Base-by-base conservation (phyloP, 2,888 invertebrate genomes). In the Noctua fimbriata region DNA sequence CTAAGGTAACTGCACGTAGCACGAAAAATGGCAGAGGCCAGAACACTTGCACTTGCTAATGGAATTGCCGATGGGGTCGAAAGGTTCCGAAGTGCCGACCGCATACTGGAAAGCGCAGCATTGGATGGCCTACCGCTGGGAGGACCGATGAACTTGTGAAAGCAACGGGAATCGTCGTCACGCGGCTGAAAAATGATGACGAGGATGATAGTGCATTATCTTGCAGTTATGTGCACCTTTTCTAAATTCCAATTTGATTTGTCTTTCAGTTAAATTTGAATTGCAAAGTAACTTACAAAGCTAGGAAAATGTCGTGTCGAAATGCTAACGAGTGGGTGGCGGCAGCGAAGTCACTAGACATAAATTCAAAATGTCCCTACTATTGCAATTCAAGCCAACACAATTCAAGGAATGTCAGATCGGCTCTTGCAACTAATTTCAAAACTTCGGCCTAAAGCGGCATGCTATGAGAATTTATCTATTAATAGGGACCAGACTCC, bases 401-500 rank as follows among this genome's bases (percentile, higher is more conserved):
- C 28, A 44, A 82, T 82, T 65, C 41, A 28, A 67, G 28, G 28
- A 60, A 71, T 74, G n/a, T 55, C 36, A 9, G 32, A 52, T 21
- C 47, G 21, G 44, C 58, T 73, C 36, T 81, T 52, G 70, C 83
- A 72, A 73, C 52, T 60, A 28, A 55, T 83, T 77, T 41, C 49
- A 41, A 83, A 78, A 63, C 41, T 21, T 1, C 47, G 18, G 24
- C 49, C 36, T 18, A 71, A 63, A 78, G 36, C 32, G 47, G 49
- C 47, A 12, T 36, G 41, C 28, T 44, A 32, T 49, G 67, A 55
- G 71, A 69, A 67, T 55, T 21, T 52, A n/a, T 66, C 49, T 79
- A 84, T 65, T 71, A 83, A 72, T 83, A 84, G 71, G 58, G 1
- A n/a, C 72, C 58, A 18, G 78, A 76, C 55, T 63, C 63, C 83